Percentiles rank a stretch among this genome's conserved stretches.
Evolutionary conservation across 2,113 vertebrate species (phyloP).

Genomic region (Vidua macroura): DNA sequence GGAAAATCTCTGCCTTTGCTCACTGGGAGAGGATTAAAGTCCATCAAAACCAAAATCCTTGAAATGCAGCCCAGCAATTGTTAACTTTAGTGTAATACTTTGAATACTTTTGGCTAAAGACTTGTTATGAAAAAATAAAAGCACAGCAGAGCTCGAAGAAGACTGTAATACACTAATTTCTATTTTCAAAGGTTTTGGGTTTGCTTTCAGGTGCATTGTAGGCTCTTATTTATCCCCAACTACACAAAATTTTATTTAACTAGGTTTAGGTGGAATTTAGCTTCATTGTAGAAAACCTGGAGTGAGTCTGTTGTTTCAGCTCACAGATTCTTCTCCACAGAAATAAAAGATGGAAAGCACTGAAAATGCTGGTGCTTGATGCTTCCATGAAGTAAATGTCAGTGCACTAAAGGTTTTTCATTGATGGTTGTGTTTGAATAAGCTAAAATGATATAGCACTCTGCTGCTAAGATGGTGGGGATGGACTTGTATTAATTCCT

Average conservation of each 20-base stretch:
- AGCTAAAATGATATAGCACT: neutral
- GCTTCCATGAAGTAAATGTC: neutral
- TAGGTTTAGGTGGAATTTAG: neutral
- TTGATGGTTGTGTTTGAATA: neutral
- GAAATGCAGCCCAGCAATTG: neutral
- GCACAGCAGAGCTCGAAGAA: neutral
- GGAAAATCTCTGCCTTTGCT: neutral
- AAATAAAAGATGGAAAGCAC: neutral
- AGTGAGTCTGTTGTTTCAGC: neutral
- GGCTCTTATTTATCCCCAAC: neutral
- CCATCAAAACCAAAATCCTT: neutral
- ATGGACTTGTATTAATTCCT: neutral
- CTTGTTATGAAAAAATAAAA: neutral
- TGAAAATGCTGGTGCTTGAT: neutral
- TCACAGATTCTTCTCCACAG: neutral
- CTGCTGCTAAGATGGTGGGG: neutral
- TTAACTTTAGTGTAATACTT: neutral
- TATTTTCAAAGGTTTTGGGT: neutral
- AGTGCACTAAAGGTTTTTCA: neutral
- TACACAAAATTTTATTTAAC: neutral
- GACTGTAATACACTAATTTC: neutral
- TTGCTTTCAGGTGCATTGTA: neutral
- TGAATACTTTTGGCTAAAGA: neutral
- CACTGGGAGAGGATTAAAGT: neutral
- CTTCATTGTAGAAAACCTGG: neutral